A percentile compares a stretch with the other conserved stretches of the same genome.
phyloP scores from a whole-genome alignment of 2,113 vertebrate species.

The Labeo catla region DNA sequence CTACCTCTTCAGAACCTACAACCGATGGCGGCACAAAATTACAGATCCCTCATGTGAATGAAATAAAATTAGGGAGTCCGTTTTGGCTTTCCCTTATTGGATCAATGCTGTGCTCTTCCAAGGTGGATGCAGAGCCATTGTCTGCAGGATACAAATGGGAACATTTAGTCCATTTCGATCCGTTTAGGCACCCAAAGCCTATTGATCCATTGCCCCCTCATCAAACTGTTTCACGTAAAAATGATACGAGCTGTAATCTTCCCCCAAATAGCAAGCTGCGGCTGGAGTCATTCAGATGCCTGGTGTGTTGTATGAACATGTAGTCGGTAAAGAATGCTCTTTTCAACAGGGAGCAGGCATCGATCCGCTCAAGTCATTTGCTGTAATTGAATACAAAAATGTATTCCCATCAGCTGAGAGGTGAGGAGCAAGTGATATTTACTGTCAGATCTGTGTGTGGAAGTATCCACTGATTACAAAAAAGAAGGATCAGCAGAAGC shows the following conservation, averaged over 20 bases:
- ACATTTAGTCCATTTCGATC: conserved; percentile 66
- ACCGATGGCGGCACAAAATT: conserved; percentile 51
- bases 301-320: conserved; percentile 55
- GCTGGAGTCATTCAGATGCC: conserved; percentile 34
- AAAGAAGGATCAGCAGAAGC: not conserved
- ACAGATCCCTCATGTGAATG: conserved; percentile 59
- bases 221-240: conserved; percentile 69
- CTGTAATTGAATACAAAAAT: conserved; percentile 44
- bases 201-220: conserved; percentile 68
- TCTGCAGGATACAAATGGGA: conserved; percentile 71
- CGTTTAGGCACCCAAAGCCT: conserved; percentile 62
- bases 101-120: conserved; percentile 72
- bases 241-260: conserved; percentile 69
- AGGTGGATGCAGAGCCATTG: conserved; percentile 64
- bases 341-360: conserved; percentile 47
- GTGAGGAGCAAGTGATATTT: conserved; percentile 33
- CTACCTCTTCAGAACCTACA: conserved; percentile 22
- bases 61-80: conserved; percentile 59
- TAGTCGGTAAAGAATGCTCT: conserved; percentile 48
- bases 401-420: conserved; percentile 40
- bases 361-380: conserved; percentile 41
- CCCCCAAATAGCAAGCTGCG: conserved; percentile 34
- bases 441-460: conserved; percentile 29
- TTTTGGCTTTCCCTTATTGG: conserved; percentile 54
- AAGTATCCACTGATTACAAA: conserved; percentile 29